Conservation (phyloP, 2,888 invertebrate genomes). For the Vanessa cardui region DNA sequence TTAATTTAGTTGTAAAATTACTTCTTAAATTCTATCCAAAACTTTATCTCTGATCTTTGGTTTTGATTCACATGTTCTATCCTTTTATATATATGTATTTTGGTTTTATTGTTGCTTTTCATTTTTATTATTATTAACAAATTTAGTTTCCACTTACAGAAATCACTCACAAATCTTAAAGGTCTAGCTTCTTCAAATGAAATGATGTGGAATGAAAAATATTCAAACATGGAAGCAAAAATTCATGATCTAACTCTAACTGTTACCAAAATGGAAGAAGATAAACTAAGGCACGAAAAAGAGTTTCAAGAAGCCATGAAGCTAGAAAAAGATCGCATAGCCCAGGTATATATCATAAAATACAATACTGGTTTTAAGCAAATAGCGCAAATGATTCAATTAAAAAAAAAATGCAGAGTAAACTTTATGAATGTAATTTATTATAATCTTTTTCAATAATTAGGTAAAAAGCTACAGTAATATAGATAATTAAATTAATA, state of each 20-base stretch:
- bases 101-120: neutral
- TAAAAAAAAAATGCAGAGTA: neutral
- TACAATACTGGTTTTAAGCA: too few relatives aligned
- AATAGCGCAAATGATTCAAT: too few relatives aligned
- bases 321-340: constrained; percentile 66
- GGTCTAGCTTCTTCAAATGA: constrained; percentile 69
- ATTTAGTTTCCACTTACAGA: constrained; percentile 51
- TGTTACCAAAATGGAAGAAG: constrained; percentile 70
- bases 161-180: constrained; percentile 59
- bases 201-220: constrained; percentile 68
- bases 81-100: too few relatives aligned
- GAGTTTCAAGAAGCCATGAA: constrained; percentile 70
- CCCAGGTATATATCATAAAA: constrained; percentile 53
- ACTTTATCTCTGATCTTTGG: too few relatives aligned
- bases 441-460: too few relatives aligned
- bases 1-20: too few relatives aligned
- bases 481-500: too few relatives aligned
- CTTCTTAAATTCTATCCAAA: too few relatives aligned
- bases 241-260: constrained; percentile 65
- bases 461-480: too few relatives aligned
- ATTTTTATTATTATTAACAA: neutral
- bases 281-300: constrained; percentile 61
- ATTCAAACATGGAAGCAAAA: constrained; percentile 67
- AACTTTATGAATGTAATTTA: neutral
- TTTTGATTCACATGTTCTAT: too few relatives aligned